Conservation (phyloP, 2,888 invertebrate species). For the Alloscopus bannaensis region DNA sequence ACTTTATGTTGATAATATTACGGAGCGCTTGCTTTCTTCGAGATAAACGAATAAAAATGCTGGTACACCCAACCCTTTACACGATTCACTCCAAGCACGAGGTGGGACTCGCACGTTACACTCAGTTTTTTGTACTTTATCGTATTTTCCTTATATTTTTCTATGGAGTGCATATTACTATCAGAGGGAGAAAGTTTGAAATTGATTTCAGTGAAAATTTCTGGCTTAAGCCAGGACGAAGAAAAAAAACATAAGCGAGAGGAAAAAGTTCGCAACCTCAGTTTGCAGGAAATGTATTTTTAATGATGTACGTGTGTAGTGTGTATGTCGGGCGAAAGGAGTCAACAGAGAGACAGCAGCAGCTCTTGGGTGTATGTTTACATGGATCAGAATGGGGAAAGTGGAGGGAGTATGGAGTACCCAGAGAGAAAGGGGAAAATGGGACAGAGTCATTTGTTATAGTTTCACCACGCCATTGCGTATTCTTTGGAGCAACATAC, state of each 20-base stretch:
- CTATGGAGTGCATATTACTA: neutral
- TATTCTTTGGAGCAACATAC: too few relatives aligned
- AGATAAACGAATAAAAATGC: too few relatives aligned
- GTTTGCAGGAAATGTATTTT: conserved; percentile 61
- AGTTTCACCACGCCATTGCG: too few relatives aligned
- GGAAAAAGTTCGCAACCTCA: conserved; percentile 49
- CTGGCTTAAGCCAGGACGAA: neutral
- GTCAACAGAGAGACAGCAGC: neutral
- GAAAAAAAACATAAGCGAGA: neutral
- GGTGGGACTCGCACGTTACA: too few relatives aligned
- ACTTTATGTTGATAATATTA: too few relatives aligned
- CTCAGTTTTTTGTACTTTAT: too few relatives aligned
- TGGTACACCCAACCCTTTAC: too few relatives aligned
- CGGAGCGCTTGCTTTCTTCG: too few relatives aligned
- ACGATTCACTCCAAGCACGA: too few relatives aligned
- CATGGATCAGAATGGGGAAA: neutral
- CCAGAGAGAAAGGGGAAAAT: too few relatives aligned
- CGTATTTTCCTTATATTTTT: too few relatives aligned
- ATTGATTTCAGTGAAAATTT: conserved; percentile 45
- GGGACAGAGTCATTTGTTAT: too few relatives aligned
- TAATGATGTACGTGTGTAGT: conserved; percentile 50
- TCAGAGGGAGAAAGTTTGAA: conserved; percentile 23
- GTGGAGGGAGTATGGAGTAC: neutral
- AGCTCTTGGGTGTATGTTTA: neutral
- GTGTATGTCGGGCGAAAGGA: conserved; percentile 5